phyloP scores from a whole-genome alignment of 2,113 vertebrate species.

The Corythaeola cristata region DNA sequence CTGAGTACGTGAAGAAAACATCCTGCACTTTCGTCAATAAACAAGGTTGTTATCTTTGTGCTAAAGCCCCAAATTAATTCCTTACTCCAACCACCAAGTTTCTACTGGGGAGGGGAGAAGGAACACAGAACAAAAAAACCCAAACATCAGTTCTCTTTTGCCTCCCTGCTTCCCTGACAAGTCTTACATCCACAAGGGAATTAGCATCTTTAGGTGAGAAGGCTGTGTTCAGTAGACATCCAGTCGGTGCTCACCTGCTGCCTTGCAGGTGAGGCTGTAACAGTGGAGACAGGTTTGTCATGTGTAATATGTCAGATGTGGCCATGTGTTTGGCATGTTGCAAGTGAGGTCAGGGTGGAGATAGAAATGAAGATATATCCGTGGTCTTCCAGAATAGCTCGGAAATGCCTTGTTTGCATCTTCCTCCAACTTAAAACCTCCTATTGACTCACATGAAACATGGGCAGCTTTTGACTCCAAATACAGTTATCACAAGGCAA shows the following conservation, averaged over 20 bases:
- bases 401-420: background rate
- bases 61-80: background rate
- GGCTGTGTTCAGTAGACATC: background rate
- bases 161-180: background rate
- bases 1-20: background rate
- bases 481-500: background rate
- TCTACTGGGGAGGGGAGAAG: background rate
- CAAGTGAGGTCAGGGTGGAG: background rate
- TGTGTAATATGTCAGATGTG: background rate
- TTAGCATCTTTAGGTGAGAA: background rate
- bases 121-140: background rate
- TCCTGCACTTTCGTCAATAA: background rate
- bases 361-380: background rate
- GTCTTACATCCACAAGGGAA: background rate
- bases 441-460: background rate
- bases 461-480: background rate
- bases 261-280: background rate
- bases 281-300: background rate
- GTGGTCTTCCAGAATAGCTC: background rate
- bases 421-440: background rate
- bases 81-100: background rate
- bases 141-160: background rate
- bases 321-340: background rate
- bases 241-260: background rate
- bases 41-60: background rate